Evolutionary conservation across 2,888 invertebrate genomes (phyloP).

Genomic region (Torymus auratus): DNA sequence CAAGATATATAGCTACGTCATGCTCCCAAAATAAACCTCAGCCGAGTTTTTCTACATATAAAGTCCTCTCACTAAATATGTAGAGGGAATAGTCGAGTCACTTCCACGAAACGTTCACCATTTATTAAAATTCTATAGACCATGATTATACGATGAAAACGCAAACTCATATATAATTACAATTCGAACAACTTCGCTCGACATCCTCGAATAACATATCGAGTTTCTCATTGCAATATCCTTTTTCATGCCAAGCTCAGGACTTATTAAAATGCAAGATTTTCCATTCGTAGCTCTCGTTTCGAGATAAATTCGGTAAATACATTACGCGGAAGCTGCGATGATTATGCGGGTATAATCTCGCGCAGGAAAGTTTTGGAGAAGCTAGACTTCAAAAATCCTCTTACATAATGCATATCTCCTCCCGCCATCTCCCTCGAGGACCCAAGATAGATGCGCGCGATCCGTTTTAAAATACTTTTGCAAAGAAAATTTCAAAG

Average conservation of each 20-base stretch:
- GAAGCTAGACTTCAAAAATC: slow-evolving; percentile 35
- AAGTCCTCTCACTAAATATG: too few species aligned
- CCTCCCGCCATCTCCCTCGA: not conserved
- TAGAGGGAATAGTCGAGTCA: slow-evolving; percentile 9
- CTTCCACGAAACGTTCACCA: slow-evolving; percentile 19
- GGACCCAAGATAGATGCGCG: not conserved
- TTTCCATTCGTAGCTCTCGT: not conserved
- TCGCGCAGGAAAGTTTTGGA: slow-evolving; percentile 29
- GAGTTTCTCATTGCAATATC: not conserved
- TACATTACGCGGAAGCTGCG: slow-evolving; percentile 4
- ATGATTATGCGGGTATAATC: slow-evolving; percentile 45
- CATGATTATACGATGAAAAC: slow-evolving; percentile 17
- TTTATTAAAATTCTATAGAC: slow-evolving; percentile 19
- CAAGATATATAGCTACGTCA: too few species aligned
- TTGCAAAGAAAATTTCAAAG: slow-evolving; percentile 27
- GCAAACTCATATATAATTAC: slow-evolving; percentile 33
- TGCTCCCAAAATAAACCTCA: too few species aligned
- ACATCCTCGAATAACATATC: not conserved
- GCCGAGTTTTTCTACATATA: too few species aligned
- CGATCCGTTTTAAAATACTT: slow-evolving; percentile 17
- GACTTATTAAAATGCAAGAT: not conserved
- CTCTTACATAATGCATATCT: slow-evolving; percentile 47
- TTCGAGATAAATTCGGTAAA: slow-evolving; percentile 25
- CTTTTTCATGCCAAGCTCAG: not conserved
- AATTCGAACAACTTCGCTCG: slow-evolving; percentile 4